phyloP scores from a whole-genome alignment of 2,113 vertebrate species.

The Sciurus niger region DNA sequence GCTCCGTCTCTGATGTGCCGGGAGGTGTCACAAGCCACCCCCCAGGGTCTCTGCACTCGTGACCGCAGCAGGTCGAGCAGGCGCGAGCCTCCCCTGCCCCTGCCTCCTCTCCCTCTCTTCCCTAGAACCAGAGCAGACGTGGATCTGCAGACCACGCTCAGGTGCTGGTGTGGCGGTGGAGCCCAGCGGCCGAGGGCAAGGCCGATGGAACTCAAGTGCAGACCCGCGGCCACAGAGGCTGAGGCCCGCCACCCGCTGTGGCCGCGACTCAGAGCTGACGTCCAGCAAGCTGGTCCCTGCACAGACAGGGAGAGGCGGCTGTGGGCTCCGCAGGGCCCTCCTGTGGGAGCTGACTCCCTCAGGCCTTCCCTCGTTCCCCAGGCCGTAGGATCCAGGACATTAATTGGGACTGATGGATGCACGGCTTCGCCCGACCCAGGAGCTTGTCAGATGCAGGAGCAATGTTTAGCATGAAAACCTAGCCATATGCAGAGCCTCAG shows the following conservation, averaged over 20 bases:
- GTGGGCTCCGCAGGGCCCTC: neutral
- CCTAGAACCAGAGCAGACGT: too few relatives aligned
- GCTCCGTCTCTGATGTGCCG: too few relatives aligned
- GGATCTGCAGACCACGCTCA: too few relatives aligned
- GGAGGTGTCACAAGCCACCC: too few relatives aligned
- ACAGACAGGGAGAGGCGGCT: accelerated
- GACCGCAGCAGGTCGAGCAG: too few relatives aligned
- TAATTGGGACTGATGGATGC: slow-evolving; percentile 51
- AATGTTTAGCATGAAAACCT: slow-evolving; percentile 63
- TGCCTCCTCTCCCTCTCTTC: too few relatives aligned
- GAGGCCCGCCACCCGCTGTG: neutral
- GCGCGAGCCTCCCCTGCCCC: too few relatives aligned
- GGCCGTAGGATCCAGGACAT: neutral
- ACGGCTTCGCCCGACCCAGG: neutral
- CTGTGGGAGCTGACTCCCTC: neutral
- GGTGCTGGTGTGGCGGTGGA: too few relatives aligned
- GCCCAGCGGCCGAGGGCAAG: too few relatives aligned
- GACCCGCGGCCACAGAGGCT: neutral
- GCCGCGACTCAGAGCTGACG: neutral
- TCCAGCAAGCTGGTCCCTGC: neutral
- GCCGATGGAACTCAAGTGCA: neutral
- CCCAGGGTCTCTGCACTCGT: too few relatives aligned
- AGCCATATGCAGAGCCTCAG: slow-evolving; percentile 75
- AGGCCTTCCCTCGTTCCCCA: neutral
- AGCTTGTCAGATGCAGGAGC: slow-evolving; percentile 65